Evolutionary conservation across 1,140 invertebrate genomes (phyloP).

Genomic region (Diplogasteroides magnus): DNA sequence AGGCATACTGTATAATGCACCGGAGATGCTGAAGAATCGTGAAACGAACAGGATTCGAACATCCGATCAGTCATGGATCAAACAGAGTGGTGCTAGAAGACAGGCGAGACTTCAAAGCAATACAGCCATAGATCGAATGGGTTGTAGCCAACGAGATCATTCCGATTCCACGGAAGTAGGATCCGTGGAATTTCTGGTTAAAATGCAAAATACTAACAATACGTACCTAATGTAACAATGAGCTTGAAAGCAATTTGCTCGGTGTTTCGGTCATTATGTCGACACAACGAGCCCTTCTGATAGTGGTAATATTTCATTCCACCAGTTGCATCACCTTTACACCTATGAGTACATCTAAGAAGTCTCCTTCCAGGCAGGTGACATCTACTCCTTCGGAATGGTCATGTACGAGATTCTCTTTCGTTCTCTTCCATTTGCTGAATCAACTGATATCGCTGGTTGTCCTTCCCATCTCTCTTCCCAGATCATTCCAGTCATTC

Average conservation of each 20-base stretch:
- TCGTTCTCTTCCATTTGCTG: constrained; percentile 45
- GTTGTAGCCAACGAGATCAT: no score
- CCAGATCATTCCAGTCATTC: constrained; percentile 11
- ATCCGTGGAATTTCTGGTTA: no score
- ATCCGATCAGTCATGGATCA: constrained; percentile 48
- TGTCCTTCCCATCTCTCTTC: constrained; percentile 5
- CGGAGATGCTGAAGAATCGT: constrained; percentile 50
- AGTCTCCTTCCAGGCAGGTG: constrained; percentile 40
- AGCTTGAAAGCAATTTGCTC: no score
- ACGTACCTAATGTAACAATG: no score
- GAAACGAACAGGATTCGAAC: constrained; percentile 42
- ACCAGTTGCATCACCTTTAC: constrained; percentile 8
- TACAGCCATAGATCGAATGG: constrained; percentile 12
- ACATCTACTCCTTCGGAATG: constrained; percentile 53
- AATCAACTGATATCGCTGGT: constrained; percentile 34
- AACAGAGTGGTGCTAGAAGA: constrained; percentile 31
- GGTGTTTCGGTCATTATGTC: no score
- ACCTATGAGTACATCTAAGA: neutral
- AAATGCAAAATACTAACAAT: no score
- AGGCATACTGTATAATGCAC: constrained; percentile 41
- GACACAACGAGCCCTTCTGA: no score
- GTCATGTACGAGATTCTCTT: constrained; percentile 55
- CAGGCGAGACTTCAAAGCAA: neutral
- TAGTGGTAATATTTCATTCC: no score
- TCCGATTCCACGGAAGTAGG: no score